A percentile compares a stretch with the other conserved stretches of the same genome.
Conservation (phyloP, 2,888 invertebrate species). For the Hirtodrosophila histrioides region DNA sequence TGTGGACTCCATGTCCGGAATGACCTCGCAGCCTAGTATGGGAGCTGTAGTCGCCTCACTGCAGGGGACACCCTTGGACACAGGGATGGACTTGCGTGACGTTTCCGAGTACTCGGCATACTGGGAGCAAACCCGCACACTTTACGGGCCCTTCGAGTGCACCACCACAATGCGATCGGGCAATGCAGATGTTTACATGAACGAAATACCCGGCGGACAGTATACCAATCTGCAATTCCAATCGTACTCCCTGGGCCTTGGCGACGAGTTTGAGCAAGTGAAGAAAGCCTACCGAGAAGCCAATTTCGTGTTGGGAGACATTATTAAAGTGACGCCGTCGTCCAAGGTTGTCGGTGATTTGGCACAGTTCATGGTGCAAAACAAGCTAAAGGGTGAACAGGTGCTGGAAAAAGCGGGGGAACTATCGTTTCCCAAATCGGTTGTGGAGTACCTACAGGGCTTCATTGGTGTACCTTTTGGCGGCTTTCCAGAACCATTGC, state of each 20-base stretch:
- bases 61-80: conserved; percentile 85
- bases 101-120: conserved; percentile 98
- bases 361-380: conserved; percentile 99
- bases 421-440: conserved; percentile 98
- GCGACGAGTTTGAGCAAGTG: conserved; percentile 98
- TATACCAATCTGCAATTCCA: conserved; percentile 99
- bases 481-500: conserved; percentile 98
- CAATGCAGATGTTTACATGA: conserved; percentile 98
- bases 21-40: conserved; percentile 99
- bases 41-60: conserved; percentile 98
- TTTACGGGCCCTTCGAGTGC: conserved; percentile 99
- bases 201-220: conserved; percentile 99
- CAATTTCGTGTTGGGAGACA: conserved; percentile 96
- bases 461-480: conserved; percentile 97
- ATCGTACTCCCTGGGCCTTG: conserved; percentile 97
- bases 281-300: conserved; percentile 98
- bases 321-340: conserved; percentile 99
- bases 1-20: conserved; percentile 99
- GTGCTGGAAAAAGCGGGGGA: conserved; percentile 95
- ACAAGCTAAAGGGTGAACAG: conserved; percentile 93
- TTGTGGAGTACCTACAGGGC: conserved; percentile 98
- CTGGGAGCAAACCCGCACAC: conserved; percentile 98
- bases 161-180: conserved; percentile 99
- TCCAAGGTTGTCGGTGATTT: conserved; percentile 99
- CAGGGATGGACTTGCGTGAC: conserved; percentile 89